Percentiles rank a stretch among this genome's conserved stretches.
phyloP scores from a whole-genome alignment of 2,797 vertebrate genomes.

The Channallabes apus region DNA sequence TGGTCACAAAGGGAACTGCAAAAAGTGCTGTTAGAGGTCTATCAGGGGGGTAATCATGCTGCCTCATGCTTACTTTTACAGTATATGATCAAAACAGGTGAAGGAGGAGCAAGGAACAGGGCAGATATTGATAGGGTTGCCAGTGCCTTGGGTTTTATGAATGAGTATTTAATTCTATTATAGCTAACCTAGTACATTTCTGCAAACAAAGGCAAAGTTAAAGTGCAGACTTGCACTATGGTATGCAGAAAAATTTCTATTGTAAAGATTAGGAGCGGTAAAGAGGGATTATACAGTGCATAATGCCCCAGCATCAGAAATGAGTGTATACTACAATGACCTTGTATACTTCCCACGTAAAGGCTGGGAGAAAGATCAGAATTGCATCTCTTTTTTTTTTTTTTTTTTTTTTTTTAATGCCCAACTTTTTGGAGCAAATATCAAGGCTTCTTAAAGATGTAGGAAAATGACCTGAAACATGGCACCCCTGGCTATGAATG shows the following conservation, averaged over 20 bases:
- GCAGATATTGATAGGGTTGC: not conserved
- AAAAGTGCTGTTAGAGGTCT: not conserved
- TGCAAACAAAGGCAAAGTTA: not conserved
- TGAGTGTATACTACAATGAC: not conserved
- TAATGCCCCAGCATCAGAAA: not conserved
- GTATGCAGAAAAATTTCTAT: not conserved
- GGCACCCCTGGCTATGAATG: not conserved
- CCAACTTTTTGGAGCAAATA: not conserved
- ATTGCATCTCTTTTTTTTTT: not conserved
- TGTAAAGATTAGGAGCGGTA: not conserved
- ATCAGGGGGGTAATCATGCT: not conserved
- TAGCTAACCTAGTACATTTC: not conserved
- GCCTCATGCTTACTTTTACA: not conserved
- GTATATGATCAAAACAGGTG: not conserved
- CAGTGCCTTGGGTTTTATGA: not conserved
- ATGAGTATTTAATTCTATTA: not conserved
- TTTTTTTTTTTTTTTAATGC: not conserved
- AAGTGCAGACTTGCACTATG: not conserved
- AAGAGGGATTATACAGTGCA: not conserved
- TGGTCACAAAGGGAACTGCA: not conserved
- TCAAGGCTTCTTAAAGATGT: not conserved
- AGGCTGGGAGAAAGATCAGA: not conserved
- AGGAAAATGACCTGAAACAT: not conserved
- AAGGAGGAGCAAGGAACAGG: not conserved
- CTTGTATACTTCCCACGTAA: not conserved